These are phyloP conservation scores for Scopus umbretta DNA, from an alignment of 2,113 vertebrate species.

Conservation along the genomic window DNA sequence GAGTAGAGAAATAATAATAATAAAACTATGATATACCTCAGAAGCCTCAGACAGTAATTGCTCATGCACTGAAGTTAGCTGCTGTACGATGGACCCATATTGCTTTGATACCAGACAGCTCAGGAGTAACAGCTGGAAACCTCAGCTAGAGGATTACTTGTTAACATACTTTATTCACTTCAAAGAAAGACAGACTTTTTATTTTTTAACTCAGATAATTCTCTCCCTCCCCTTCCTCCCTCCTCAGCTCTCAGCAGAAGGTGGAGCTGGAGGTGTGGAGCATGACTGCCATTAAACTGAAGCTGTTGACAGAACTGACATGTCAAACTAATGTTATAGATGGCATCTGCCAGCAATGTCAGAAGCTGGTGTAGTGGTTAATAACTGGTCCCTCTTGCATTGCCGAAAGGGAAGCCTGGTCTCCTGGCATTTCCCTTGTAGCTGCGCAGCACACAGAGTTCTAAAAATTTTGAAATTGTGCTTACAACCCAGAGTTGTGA, in stretches of 20 bases:
- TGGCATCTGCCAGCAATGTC: neutral
- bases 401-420: neutral
- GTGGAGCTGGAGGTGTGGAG: neutral
- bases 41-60: constrained; percentile 24
- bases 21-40: constrained; percentile 23
- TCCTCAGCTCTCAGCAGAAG: neutral
- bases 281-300: neutral
- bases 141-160: neutral
- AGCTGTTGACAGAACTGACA: neutral
- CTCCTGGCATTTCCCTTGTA: neutral
- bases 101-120: constrained; percentile 33
- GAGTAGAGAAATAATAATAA: constrained; percentile 47
- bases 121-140: constrained; percentile 46
- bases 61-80: constrained; percentile 20
- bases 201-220: neutral
- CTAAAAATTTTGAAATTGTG: neutral
- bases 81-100: neutral
- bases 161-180: constrained; percentile 14
- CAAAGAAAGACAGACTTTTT: neutral
- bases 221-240: neutral
- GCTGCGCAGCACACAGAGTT: neutral
- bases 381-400: neutral
- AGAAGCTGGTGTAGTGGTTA: neutral
- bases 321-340: neutral
- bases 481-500: neutral